phyloP scores from a whole-genome alignment of 37 sponge, comb jelly and placozoan genomes.

The Spongilla lacustris region DNA sequence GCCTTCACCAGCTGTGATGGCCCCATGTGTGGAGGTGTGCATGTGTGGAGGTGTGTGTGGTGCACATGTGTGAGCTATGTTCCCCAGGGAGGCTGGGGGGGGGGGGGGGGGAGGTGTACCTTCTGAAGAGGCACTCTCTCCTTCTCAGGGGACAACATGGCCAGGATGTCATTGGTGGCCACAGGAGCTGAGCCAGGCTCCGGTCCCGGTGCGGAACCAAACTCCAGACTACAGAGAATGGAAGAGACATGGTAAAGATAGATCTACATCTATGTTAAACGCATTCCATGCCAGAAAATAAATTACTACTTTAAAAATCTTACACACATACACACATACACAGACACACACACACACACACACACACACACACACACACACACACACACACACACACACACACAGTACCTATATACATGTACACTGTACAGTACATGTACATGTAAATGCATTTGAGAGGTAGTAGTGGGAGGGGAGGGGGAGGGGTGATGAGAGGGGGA shows the following conservation, averaged over 20 bases:
- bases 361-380: too few relatives aligned
- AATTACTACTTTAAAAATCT: too few relatives aligned
- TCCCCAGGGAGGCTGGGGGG: neutral
- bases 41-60: slow-evolving; percentile 22
- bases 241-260: too few relatives aligned
- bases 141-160: slow-evolving; percentile 94
- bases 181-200: slow-evolving; percentile 70
- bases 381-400: too few relatives aligned
- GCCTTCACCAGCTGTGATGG: slow-evolving; percentile 78
- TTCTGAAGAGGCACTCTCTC: slow-evolving; percentile 84
- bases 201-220: slow-evolving; percentile 73
- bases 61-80: neutral
- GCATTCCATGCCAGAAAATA: too few relatives aligned
- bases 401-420: too few relatives aligned
- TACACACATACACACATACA: too few relatives aligned
- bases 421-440: neutral
- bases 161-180: slow-evolving; percentile 93
- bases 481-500: neutral
- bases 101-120: slow-evolving; percentile 13
- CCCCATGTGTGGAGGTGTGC: neutral
- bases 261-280: too few relatives aligned
- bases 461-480: neutral
- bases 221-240: slow-evolving; percentile 68
- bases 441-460: neutral
- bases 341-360: too few relatives aligned